A percentile compares a stretch with the other conserved stretches of the same genome.
Evolutionary conservation across 2,113 vertebrate genomes (phyloP).

Genomic region (Pseudolaguvia tuberculata): DNA sequence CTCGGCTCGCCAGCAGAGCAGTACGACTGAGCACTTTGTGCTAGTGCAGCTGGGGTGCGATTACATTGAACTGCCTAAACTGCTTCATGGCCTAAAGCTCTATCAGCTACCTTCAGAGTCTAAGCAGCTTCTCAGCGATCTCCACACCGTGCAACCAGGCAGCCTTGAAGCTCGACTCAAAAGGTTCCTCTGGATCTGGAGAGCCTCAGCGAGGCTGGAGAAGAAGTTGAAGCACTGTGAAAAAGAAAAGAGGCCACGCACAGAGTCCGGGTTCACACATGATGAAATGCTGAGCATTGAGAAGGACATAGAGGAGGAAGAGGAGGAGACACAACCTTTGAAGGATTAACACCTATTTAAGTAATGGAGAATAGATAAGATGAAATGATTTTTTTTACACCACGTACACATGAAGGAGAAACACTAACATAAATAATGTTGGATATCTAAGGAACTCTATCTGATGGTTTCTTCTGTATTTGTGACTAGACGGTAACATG

Average conservation of each 20-base stretch:
- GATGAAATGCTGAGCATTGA: conserved; percentile 17
- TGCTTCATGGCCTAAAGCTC: conserved; percentile 64
- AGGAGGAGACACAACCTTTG: conserved; percentile 13
- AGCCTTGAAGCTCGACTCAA: conserved; percentile 2
- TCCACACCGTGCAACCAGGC: conserved; percentile 34
- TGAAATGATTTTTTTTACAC: neutral
- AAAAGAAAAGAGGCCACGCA: neutral
- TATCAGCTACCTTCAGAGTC: conserved; percentile 75
- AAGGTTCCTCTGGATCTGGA: conserved; percentile 29
- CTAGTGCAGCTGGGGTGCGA: conserved; percentile 71
- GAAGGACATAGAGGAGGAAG: neutral
- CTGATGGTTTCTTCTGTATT: neutral
- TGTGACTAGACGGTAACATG: neutral
- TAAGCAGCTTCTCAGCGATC: conserved; percentile 63
- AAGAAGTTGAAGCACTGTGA: conserved; percentile 13
- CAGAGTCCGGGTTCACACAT: conserved; percentile 21
- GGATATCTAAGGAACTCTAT: neutral
- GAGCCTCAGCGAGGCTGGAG: conserved; percentile 24
- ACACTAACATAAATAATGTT: neutral
- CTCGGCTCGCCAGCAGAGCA: conserved; percentile 55
- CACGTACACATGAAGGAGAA: conserved; percentile 9
- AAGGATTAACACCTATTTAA: neutral
- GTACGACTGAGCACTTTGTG: conserved; percentile 62
- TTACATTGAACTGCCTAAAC: conserved; percentile 58
- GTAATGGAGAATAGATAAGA: neutral